Conservation (phyloP, 2,113 vertebrate genomes). For the Aptenodytes forsteri region DNA sequence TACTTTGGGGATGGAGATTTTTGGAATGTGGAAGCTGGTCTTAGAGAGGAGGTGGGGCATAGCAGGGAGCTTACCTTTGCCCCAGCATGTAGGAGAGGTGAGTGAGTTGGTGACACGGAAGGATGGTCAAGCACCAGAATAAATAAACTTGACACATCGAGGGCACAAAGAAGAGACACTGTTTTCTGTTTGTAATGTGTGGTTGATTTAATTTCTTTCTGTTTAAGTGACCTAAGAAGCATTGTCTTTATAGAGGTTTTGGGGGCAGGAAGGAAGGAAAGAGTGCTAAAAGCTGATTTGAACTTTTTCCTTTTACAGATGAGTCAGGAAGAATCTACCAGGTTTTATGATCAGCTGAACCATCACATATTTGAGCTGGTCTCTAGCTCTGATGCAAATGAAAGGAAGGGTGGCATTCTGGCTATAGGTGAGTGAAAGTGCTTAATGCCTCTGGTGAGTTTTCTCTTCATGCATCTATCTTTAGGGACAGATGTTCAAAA, state of each 20-base stretch:
- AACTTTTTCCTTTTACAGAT: constrained; percentile 75
- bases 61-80: neutral
- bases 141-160: neutral
- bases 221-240: neutral
- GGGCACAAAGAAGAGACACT: neutral
- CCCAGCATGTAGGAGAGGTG: neutral
- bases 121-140: neutral
- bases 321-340: constrained; percentile 97
- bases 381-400: constrained; percentile 97
- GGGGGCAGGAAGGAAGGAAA: neutral
- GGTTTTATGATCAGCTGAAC: constrained; percentile 97
- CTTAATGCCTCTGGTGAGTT: neutral
- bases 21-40: neutral
- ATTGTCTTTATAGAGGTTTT: neutral
- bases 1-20: neutral
- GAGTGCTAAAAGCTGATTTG: neutral
- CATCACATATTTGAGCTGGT: constrained; percentile 99
- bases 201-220: neutral
- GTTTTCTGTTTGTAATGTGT: neutral
- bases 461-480: neutral
- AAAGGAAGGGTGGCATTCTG: constrained; percentile 97
- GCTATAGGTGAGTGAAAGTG: constrained; percentile 87
- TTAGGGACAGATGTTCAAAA: neutral
- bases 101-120: neutral
- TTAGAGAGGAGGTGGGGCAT: neutral